Evolutionary conservation across 2,888 invertebrate genomes (phyloP).

Genomic region (Tetropium fuscum): DNA sequence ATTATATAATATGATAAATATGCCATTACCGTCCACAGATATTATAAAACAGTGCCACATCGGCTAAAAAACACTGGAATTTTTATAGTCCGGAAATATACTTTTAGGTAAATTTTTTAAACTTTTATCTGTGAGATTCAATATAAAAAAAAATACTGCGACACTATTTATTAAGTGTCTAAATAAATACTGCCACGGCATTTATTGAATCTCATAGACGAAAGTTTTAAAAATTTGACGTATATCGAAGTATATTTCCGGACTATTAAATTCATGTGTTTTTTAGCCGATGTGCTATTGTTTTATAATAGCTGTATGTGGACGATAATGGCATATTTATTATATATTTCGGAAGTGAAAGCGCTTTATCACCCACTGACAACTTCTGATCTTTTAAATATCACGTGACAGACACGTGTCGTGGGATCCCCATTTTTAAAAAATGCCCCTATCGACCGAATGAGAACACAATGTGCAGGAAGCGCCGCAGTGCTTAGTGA

Average conservation of each 20-base stretch:
- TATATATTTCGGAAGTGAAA: slow-evolving; percentile 55
- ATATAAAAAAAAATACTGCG: no score
- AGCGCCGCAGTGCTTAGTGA: neutral
- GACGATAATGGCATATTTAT: slow-evolving; percentile 20
- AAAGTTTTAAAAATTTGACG: neutral
- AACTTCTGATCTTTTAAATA: slow-evolving; percentile 51
- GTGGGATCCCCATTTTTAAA: slow-evolving; percentile 6
- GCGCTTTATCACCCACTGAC: slow-evolving; percentile 56
- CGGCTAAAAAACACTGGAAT: no score
- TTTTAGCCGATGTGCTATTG: slow-evolving; percentile 10
- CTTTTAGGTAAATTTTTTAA: no score
- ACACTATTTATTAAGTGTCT: no score
- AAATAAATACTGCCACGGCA: no score
- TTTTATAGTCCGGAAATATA: no score
- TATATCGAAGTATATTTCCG: slow-evolving; percentile 13
- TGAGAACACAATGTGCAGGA: neutral
- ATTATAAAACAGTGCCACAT: no score
- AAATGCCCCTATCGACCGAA: neutral
- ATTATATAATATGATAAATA: no score
- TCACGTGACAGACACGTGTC: slow-evolving; percentile 56
- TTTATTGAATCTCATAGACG: neutral
- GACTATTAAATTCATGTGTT: neutral
- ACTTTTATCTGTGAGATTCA: no score
- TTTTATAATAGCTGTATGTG: slow-evolving; percentile 1
- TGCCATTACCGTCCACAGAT: no score